Percentiles rank a stretch among this genome's conserved stretches.
phyloP scores from a whole-genome alignment of 2,888 invertebrate species.

The Limnephilus rhombicus region DNA sequence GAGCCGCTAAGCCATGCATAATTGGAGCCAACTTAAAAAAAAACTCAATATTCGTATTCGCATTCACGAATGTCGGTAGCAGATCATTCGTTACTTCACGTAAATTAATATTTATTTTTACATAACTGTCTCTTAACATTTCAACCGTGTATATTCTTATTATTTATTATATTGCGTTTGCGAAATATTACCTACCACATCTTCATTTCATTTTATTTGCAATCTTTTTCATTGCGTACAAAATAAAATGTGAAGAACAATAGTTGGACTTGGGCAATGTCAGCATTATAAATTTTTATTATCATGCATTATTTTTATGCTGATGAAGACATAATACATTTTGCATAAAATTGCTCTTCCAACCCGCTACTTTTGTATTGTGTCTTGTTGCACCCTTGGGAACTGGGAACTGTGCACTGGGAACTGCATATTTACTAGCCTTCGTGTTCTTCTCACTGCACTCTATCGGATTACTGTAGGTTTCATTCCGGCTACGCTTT shows the following conservation, averaged over 20 bases:
- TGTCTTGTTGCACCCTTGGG: not conserved
- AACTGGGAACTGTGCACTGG: not conserved
- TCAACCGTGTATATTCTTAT: too few relatives aligned
- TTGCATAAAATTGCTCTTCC: not conserved
- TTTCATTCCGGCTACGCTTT: not conserved
- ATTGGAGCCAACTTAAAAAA: too few relatives aligned
- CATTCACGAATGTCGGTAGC: too few relatives aligned
- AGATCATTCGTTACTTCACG: too few relatives aligned
- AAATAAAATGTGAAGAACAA: not conserved
- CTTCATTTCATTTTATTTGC: not conserved
- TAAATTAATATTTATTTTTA: too few relatives aligned
- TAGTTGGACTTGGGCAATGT: not conserved
- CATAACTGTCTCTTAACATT: too few relatives aligned
- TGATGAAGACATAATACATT: not conserved
- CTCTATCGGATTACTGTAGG: not conserved
- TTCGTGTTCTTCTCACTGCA: not conserved
- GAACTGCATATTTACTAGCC: not conserved
- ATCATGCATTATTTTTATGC: not conserved
- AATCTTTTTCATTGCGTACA: not conserved
- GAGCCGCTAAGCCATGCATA: too few relatives aligned
- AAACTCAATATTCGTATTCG: too few relatives aligned
- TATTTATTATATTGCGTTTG: not conserved
- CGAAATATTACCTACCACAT: not conserved
- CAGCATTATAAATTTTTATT: too few relatives aligned
- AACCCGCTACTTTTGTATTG: not conserved